A percentile compares a stretch with the other conserved stretches of the same genome.
Evolutionary conservation across 2,888 invertebrate genomes (phyloP).

Genomic region (Metellina segmentata): DNA sequence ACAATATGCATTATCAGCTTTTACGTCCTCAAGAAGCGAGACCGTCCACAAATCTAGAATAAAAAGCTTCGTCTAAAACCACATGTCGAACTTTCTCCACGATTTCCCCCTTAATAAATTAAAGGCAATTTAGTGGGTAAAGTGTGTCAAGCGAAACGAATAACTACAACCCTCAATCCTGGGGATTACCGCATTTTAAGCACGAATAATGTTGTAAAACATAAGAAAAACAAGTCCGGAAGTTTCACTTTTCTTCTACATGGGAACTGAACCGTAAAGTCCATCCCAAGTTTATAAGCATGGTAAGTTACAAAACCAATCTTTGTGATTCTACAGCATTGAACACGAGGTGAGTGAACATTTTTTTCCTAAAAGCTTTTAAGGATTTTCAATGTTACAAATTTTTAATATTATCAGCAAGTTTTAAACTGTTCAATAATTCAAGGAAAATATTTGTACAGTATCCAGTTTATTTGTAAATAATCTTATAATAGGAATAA

Average conservation of each 20-base stretch:
- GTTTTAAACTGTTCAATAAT: too few relatives aligned
- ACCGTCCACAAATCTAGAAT: neutral
- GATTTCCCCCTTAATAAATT: neutral
- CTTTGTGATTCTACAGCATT: neutral
- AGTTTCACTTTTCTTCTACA: slow-evolving; percentile 52
- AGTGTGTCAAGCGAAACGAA: neutral
- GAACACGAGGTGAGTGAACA: neutral
- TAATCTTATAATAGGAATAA: too few relatives aligned
- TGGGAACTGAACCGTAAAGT: slow-evolving; percentile 38
- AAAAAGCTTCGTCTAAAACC: neutral
- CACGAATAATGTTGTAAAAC: neutral
- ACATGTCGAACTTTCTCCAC: neutral
- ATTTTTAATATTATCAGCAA: too few relatives aligned
- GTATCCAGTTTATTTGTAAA: too few relatives aligned
- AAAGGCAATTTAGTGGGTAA: neutral
- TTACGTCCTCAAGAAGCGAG: neutral
- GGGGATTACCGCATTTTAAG: neutral
- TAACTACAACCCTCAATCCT: neutral
- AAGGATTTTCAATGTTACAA: neutral
- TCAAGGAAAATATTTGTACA: too few relatives aligned
- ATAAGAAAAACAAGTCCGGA: slow-evolving; percentile 49
- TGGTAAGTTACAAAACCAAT: neutral
- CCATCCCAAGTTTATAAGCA: slow-evolving; percentile 22
- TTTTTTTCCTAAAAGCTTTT: neutral
- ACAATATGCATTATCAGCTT: neutral